phyloP scores from a whole-genome alignment of 2,113 vertebrate genomes.

The Gymnobelideus leadbeateri region DNA sequence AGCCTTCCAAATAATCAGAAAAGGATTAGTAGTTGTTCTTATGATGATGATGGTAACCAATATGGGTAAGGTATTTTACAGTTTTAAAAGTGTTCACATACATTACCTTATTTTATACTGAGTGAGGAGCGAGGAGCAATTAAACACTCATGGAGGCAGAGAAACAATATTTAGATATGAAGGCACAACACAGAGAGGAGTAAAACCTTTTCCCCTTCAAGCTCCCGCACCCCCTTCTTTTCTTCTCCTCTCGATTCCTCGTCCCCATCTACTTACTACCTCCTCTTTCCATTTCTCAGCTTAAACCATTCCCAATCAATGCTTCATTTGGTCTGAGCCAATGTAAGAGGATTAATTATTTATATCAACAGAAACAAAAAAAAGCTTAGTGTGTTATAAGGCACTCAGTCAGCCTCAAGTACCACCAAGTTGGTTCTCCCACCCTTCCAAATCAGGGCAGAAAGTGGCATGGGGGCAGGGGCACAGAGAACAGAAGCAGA shows the following conservation, averaged over 20 bases:
- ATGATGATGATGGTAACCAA: not conserved
- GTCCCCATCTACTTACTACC: not conserved
- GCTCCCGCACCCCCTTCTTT: not conserved
- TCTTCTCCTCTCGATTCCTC: not conserved
- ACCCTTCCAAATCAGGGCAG: not conserved
- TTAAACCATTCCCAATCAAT: conserved; percentile 77
- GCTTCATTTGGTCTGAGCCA: conserved; percentile 68
- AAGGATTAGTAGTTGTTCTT: not conserved
- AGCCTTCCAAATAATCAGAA: not conserved
- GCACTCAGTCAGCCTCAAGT: conserved; percentile 34
- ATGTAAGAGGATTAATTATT: conserved; percentile 84
- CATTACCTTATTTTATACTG: not conserved
- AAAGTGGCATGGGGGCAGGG: too few species aligned
- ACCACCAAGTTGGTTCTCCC: rapidly evolving
- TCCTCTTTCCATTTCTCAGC: not conserved
- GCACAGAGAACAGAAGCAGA: not conserved
- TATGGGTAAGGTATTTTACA: not conserved
- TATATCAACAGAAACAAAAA: conserved; percentile 73
- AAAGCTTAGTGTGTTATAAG: conserved; percentile 79
- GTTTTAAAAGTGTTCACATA: not conserved
- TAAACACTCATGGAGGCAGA: not conserved
- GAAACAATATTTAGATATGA: not conserved
- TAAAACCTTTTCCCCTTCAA: not conserved
- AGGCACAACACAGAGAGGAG: not conserved
- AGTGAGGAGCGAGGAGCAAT: not conserved